These are phyloP conservation scores for Grantiella picta DNA, from an alignment of 2,113 vertebrate genomes.

Conservation along the genomic window DNA sequence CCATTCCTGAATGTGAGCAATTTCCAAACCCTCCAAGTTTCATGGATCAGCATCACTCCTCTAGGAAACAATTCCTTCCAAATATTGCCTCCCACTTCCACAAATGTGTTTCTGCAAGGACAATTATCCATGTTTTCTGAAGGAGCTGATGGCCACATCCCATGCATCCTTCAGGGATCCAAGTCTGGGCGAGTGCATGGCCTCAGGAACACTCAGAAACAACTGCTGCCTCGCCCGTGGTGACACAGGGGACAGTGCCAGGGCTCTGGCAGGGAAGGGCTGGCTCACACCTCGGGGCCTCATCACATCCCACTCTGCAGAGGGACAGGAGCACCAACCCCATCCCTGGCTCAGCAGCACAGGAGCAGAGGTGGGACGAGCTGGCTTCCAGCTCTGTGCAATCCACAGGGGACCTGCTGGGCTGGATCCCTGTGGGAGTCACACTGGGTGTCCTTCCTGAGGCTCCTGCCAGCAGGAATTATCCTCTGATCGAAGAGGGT, in stretches of 20 bases:
- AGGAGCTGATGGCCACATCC: background rate
- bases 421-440: fast-evolving
- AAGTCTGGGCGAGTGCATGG: fast-evolving
- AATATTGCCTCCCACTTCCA: background rate
- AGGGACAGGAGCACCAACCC: background rate
- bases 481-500: background rate
- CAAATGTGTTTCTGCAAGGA: fast-evolving
- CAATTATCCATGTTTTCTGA: background rate
- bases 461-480: background rate
- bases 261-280: background rate
- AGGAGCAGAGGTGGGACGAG: background rate
- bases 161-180: background rate
- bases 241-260: background rate
- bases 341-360: background rate
- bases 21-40: background rate
- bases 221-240: background rate
- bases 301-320: background rate
- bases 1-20: fast-evolving
- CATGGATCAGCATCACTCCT: background rate
- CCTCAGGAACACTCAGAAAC: background rate
- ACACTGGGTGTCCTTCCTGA: background rate
- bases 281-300: background rate
- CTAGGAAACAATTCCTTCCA: background rate
- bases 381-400: background rate
- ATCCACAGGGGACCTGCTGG: fast-evolving